Percentiles rank a stretch among this genome's conserved stretches.
Evolutionary conservation across 2,888 invertebrate species (phyloP).

Genomic region (Drosophila melanosoma): DNA sequence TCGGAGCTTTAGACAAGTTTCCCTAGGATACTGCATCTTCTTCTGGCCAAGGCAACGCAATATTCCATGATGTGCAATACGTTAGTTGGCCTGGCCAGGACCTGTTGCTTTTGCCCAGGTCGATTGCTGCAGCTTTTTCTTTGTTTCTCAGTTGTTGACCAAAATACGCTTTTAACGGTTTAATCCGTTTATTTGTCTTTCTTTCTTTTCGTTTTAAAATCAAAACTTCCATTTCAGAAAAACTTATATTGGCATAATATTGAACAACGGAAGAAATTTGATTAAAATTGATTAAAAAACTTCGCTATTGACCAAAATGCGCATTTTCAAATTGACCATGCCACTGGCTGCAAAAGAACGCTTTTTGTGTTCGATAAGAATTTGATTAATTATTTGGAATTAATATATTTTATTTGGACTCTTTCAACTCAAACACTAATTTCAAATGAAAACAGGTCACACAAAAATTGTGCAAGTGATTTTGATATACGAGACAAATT

Average conservation of each 20-base stretch:
- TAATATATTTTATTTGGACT: rapidly evolving
- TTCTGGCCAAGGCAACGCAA: neutral
- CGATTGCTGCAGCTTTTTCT: neutral
- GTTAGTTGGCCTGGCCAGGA: neutral
- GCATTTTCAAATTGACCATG: neutral
- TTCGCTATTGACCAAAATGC: neutral
- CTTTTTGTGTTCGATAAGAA: neutral
- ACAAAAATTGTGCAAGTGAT: neutral
- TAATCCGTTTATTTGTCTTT: neutral
- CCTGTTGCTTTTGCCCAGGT: neutral
- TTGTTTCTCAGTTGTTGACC: neutral
- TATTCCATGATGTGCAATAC: neutral
- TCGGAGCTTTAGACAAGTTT: neutral
- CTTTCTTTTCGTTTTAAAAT: neutral
- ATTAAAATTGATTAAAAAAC: neutral
- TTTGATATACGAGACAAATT: neutral
- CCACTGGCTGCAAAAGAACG: neutral
- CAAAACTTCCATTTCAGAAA: neutral
- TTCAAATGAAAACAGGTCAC: neutral
- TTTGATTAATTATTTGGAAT: neutral
- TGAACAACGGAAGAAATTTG: neutral
- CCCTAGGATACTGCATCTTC: neutral
- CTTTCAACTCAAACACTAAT: neutral
- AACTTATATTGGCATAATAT: neutral
- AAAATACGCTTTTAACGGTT: neutral